Conservation (phyloP, 2,797 vertebrate species). For the Natrix natrix region DNA sequence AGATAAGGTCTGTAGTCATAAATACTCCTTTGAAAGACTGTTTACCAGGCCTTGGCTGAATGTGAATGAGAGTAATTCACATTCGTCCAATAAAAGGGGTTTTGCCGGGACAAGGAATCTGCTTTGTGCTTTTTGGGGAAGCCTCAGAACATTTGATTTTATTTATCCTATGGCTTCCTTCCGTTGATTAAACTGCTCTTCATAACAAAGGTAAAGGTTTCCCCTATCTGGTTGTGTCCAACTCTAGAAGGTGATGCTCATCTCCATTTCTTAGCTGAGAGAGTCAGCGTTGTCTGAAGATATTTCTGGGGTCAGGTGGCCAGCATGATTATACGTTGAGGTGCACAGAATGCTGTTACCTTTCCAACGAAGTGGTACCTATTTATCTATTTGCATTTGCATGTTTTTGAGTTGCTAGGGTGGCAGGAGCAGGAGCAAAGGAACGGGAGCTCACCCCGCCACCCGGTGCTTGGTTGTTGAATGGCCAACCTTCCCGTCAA, state of each 20-base stretch:
- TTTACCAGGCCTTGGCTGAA: too few species aligned
- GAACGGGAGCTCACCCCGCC: background rate
- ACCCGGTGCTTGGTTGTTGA: background rate
- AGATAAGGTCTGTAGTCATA: too few species aligned
- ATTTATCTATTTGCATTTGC: background rate
- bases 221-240: background rate
- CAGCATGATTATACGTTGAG: background rate
- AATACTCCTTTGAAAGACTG: too few species aligned
- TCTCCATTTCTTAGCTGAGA: background rate
- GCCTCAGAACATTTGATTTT: background rate
- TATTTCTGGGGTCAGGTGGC: background rate
- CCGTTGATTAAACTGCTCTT: background rate
- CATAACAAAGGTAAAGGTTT: background rate
- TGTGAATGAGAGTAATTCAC: too few species aligned
- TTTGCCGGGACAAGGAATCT: too few species aligned
- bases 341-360: background rate
- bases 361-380: background rate
- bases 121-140: too few species aligned
- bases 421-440: background rate
- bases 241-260: background rate
- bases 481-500: background rate
- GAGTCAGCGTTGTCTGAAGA: background rate
- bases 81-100: too few species aligned
- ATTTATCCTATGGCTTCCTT: background rate
- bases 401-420: background rate